Base-by-base conservation (phyloP, 2,888 invertebrate species). In the Coenonympha glycerion region DNA sequence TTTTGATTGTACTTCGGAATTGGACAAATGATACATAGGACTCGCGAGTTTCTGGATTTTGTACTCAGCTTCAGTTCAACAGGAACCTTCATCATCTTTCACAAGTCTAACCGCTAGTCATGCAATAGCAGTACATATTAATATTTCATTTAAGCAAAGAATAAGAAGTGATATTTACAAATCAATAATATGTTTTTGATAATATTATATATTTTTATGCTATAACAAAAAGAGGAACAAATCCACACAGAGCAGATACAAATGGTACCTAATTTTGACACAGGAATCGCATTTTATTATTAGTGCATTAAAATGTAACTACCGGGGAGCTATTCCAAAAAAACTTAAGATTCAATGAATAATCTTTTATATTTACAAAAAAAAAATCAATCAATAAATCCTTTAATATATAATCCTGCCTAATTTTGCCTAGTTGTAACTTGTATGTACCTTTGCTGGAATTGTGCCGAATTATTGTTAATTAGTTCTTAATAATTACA, bases 91-190 rank as follows among this genome's bases (percentile, higher is more conserved):
- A 9, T 28, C 11, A 5, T n/a, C n/a, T n/a, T n/a, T n/a, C n/a
- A n/a, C n/a, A n/a, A 52, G 26, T 56, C 36, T 56, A 55, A 60
- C 71, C 74, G 69, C 83, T 84, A 84, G 83, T 84, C 83, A 84
- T 76, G 68, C 73, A 76, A 76, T 70, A 79, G 73, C 74, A 79
- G 75, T 75, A 71, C 67, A 65, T 42, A 61, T 66, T 42, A 33
- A 3, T 70, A 68, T 70, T 71, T 74, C 72, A 76, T 76, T 74
- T 76, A 74, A 65, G 62, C 68, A 37, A 48, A 54, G 40, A 52
- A 46, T 28, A 44, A 33, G n/a, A 58, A 49, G 53, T 53, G 55
- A 57, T 56, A 53, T 53, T 57, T 57, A 47, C 30, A 30, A 33
- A 39, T 37, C 44, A 22, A 22, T 47, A 44, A 47, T 47, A 44